Evolutionary conservation across 2,113 vertebrate genomes (phyloP).

Genomic region (Calonectris borealis): DNA sequence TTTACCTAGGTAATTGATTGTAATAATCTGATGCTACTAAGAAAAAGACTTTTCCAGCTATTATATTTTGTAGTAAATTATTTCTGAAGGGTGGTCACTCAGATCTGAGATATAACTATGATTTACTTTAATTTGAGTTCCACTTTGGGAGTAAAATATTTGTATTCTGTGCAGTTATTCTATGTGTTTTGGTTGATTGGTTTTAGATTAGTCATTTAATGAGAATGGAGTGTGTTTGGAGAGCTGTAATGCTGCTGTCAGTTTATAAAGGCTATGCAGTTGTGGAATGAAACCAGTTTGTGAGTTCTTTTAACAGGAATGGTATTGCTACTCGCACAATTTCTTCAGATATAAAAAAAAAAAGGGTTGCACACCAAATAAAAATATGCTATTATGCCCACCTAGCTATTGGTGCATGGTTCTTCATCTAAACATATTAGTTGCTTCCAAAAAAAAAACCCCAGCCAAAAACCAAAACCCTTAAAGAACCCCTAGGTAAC

Average conservation of each 20-base stretch:
- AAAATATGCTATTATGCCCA: neutral
- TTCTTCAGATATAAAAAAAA: constrained; percentile 48
- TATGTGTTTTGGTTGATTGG: constrained; percentile 63
- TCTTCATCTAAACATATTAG: constrained; percentile 8
- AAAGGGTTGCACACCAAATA: constrained; percentile 25
- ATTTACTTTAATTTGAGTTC: constrained; percentile 50
- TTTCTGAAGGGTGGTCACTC: constrained; percentile 2
- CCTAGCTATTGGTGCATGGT: neutral
- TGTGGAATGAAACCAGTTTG: constrained; percentile 58
- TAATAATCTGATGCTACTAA: neutral
- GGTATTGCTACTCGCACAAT: neutral
- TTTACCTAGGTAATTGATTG: neutral
- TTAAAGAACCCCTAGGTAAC: neutral
- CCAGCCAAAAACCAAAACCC: neutral
- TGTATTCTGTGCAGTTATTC: constrained; percentile 57
- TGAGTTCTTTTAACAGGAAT: constrained; percentile 50
- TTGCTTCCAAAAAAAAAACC: neutral
- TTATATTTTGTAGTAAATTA: neutral
- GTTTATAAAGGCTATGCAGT: constrained; percentile 69
- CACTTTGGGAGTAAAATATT: constrained; percentile 31
- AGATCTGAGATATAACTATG: constrained; percentile 25
- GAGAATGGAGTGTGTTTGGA: constrained; percentile 80
- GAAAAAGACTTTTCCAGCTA: neutral
- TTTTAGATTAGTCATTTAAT: constrained; percentile 81
- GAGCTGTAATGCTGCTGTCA: constrained; percentile 65